A percentile compares a stretch with the other conserved stretches of the same genome.
Conservation (phyloP, 2,797 vertebrate species). For the Sebastolobus alascanus region DNA sequence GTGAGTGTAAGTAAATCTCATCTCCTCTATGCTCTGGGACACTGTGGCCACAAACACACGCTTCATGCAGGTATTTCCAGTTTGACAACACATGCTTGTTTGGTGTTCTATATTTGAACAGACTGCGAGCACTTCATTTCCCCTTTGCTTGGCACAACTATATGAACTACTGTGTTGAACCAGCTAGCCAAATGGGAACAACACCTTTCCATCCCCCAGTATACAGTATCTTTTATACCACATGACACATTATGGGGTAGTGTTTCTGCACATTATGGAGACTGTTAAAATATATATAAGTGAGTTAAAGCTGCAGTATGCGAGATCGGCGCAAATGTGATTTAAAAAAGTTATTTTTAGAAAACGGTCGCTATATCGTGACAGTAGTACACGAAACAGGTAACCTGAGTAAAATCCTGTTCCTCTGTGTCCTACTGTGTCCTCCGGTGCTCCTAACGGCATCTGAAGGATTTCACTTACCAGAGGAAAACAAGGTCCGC, state of each 20-base stretch:
- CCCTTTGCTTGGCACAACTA: background rate
- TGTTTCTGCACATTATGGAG: background rate
- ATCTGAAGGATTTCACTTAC: too few relatives aligned
- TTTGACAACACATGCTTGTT: constrained; percentile 74
- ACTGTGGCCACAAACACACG: constrained; percentile 3
- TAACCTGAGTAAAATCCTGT: too few relatives aligned
- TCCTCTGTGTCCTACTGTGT: too few relatives aligned
- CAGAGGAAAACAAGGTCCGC: too few relatives aligned
- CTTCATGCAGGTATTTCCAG: constrained; percentile 84
- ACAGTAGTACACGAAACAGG: too few relatives aligned
- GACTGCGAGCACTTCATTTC: constrained; percentile 35
- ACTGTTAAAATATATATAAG: background rate
- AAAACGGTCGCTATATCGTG: too few relatives aligned
- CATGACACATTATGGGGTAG: background rate
- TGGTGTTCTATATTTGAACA: constrained; percentile 62
- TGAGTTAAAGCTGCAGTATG: too few relatives aligned
- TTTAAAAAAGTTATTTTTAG: too few relatives aligned
- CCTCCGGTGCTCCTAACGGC: too few relatives aligned
- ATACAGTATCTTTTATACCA: background rate
- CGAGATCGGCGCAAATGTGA: too few relatives aligned
- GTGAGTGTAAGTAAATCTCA: constrained; percentile 24
- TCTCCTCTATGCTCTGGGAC: constrained; percentile 9
- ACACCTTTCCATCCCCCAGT: background rate
- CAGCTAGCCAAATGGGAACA: background rate
- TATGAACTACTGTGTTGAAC: background rate